A percentile compares a stretch with the other conserved stretches of the same genome.
Evolutionary conservation across 1,140 invertebrate species (phyloP).

Genomic region (Grapholita molesta): DNA sequence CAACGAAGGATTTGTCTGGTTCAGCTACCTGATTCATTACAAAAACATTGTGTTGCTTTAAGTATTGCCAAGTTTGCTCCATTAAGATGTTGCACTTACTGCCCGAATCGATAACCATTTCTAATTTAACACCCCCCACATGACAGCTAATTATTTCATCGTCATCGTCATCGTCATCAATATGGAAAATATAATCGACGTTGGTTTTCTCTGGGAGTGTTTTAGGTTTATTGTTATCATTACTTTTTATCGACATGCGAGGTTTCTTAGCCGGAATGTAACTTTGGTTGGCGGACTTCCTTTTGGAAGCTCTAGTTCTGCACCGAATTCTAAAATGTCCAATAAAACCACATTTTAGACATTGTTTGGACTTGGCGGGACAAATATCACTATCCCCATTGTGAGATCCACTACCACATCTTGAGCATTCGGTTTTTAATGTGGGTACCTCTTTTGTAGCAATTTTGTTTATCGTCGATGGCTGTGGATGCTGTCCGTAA

Average conservation of each 20-base stretch:
- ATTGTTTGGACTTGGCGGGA: background rate
- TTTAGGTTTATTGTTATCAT: background rate
- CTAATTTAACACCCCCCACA: constrained; percentile 21
- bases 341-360: background rate
- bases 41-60: background rate
- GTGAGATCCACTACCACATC: background rate
- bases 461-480: background rate
- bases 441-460: background rate
- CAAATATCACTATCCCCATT: background rate
- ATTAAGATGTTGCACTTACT: constrained; percentile 25
- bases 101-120: constrained; percentile 29
- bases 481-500: background rate
- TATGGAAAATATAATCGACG: constrained; percentile 30
- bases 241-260: background rate
- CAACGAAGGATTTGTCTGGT: constrained; percentile 29
- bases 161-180: constrained; percentile 18
- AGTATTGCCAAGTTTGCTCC: constrained; percentile 20
- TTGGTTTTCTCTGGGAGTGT: background rate
- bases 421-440: background rate
- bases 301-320: background rate
- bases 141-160: background rate
- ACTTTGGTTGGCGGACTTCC: background rate
- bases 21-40: constrained; percentile 23
- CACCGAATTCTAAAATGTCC: background rate
- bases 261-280: background rate